phyloP scores from a whole-genome alignment of 2,113 vertebrate genomes.

The Hiodon tergisus region DNA sequence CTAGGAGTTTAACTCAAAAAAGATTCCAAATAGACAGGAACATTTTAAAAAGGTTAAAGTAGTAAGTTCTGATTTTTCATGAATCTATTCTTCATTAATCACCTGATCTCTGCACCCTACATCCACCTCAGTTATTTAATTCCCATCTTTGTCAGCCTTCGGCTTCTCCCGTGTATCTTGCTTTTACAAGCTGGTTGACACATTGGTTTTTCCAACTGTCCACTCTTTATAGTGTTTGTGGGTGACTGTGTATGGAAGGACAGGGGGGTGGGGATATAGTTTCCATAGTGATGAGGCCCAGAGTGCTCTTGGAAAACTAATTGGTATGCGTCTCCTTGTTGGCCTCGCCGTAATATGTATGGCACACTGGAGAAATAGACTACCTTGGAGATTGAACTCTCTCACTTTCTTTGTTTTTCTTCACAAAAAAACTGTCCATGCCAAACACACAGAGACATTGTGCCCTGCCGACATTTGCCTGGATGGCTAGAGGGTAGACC shows the following conservation, averaged over 20 bases:
- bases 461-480: no score
- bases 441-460: no score
- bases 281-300: conserved; percentile 84
- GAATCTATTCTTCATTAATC: background rate
- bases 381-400: conserved; percentile 25
- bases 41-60: no score
- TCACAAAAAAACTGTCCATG: background rate
- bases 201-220: conserved; percentile 71
- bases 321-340: conserved; percentile 85
- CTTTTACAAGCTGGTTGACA: conserved; percentile 70
- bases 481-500: no score
- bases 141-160: background rate
- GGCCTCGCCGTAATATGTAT: conserved; percentile 81
- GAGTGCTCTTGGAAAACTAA: conserved; percentile 75
- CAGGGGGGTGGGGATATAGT: conserved; percentile 53
- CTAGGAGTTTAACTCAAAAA: no score
- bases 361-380: conserved; percentile 82
- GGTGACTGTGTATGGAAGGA: conserved; percentile 14
- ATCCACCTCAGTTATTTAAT: background rate
- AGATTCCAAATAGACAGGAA: no score
- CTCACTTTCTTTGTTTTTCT: conserved; percentile 21
- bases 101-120: background rate
- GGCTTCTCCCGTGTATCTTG: background rate
- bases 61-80: background rate
- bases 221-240: conserved; percentile 48